These are phyloP conservation scores for Argyra leucocephala DNA, from an alignment of 2,888 invertebrate species.

Conservation along the genomic window DNA sequence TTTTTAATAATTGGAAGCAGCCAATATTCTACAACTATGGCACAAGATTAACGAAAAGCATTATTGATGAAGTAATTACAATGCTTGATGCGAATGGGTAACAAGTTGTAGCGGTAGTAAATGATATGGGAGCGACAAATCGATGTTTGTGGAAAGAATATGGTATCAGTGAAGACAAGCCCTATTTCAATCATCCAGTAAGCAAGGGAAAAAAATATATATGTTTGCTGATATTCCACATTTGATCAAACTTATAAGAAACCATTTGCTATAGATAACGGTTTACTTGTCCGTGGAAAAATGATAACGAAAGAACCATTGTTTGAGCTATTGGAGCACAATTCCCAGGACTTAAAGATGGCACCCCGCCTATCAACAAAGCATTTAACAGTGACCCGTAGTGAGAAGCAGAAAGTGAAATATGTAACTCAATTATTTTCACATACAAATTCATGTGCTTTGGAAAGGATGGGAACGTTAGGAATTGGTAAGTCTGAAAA, in stretches of 20 bases:
- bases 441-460: constrained; percentile 13
- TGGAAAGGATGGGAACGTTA: constrained; percentile 18
- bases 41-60: constrained; percentile 23
- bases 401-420: constrained; percentile 18
- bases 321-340: constrained; percentile 2
- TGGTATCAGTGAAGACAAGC: constrained; percentile 9
- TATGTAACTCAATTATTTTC: constrained; percentile 16
- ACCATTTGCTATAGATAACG: constrained; percentile 16
- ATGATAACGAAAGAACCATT: constrained; percentile 11
- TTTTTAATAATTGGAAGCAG: constrained; percentile 28
- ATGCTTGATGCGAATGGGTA: constrained; percentile 24
- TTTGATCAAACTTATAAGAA: constrained; percentile 15
- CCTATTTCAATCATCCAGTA: constrained; percentile 13
- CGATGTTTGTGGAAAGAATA: constrained; percentile 9
- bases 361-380: background rate
- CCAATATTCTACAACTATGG: constrained; percentile 29
- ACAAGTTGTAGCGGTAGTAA: constrained; percentile 27
- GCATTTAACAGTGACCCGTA: background rate
- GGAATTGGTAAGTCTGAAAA: constrained; percentile 19
- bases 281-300: constrained; percentile 12
- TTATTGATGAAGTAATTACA: constrained; percentile 22
- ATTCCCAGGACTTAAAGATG: too few relatives aligned
- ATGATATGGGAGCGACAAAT: constrained; percentile 24
- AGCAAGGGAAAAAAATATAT: constrained; percentile 7
- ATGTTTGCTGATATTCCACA: constrained; percentile 15